Base-by-base conservation (phyloP, 2,113 vertebrate genomes). In the Odocoileus virginianus region DNA sequence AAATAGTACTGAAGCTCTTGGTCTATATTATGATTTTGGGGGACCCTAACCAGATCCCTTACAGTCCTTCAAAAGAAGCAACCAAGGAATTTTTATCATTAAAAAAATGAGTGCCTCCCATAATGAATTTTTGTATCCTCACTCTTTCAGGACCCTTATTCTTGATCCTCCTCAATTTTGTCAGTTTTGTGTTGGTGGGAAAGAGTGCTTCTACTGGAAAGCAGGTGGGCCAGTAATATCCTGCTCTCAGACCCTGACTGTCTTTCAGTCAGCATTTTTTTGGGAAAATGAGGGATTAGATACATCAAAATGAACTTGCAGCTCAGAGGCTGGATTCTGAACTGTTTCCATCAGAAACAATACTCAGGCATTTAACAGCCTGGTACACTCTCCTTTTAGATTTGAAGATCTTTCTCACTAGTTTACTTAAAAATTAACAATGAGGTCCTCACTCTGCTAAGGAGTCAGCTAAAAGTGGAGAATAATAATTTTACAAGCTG, bases 371-470 rank as follows among this genome's bases (percentile, higher is more conserved):
- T 81, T 61, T 60, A 90, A 85, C 21, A 95, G 40, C 15, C 47
- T 12, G 12, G 64, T 91, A 21, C 1, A 19, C 11, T 95, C 36
- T 90, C 14, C 14, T 74, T 92, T 64, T 33, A 93, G 47, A 82
- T 83, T n/a, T 94, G 40, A 87, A 89, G 11, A 33, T 79, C 33
- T 89, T 9, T 61, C 54, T 92, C 36, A 92, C 30, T 78, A 58
- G 55, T 92, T 60, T 76, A 94, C 30, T 95, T 85, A 87, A 95
- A 90, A 95, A 83, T 94, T 79, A 76, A n/a, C 19, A 5, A 23
- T 81, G 47, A 91, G 58, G 33, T 10, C 40, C 3, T 60, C 45
- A 52, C 6, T 71, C 52, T 83, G 47, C n/a, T 93, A 93, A 89
- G 52, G 19, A 45, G 15, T 87, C 64, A 50, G 19, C 13, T 90